Conservation (phyloP, 2,888 invertebrate species). For the Tipula vernalis region DNA sequence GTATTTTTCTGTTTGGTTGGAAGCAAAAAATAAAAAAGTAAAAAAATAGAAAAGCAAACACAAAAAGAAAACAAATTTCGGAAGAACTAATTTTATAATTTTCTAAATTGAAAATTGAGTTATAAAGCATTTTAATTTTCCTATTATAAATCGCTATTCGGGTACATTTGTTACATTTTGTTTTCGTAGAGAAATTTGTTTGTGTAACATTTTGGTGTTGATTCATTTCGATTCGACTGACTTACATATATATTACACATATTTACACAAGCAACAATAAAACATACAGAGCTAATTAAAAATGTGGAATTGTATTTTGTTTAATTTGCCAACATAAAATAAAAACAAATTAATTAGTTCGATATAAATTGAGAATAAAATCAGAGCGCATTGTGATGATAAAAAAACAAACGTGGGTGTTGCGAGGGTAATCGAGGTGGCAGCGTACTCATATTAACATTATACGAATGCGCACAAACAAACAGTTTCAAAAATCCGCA, state of each 20-base stretch:
- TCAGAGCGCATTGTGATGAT: neutral
- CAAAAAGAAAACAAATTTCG: neutral
- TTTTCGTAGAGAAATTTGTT: neutral
- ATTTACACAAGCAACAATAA: too few relatives aligned
- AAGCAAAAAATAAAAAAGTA: neutral
- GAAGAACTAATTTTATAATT: neutral
- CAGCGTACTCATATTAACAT: too few relatives aligned
- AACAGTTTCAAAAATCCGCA: neutral
- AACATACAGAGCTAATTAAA: too few relatives aligned
- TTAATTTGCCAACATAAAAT: too few relatives aligned
- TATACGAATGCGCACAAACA: neutral
- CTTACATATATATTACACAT: too few relatives aligned
- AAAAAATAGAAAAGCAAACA: neutral
- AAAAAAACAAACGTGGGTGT: too few relatives aligned
- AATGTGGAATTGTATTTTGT: too few relatives aligned
- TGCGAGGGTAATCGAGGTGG: too few relatives aligned
- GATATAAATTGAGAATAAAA: neutral
- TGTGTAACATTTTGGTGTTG: too few relatives aligned
- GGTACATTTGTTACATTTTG: neutral
- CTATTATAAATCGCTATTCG: neutral
- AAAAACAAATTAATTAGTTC: neutral
- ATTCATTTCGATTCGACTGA: too few relatives aligned
- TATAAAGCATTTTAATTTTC: neutral
- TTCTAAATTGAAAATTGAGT: neutral
- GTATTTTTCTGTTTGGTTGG: constrained; percentile 4